A percentile compares a stretch with the other conserved stretches of the same genome.
Evolutionary conservation across 2,797 vertebrate species (phyloP).

Genomic region (Sebastolobus altivelis): DNA sequence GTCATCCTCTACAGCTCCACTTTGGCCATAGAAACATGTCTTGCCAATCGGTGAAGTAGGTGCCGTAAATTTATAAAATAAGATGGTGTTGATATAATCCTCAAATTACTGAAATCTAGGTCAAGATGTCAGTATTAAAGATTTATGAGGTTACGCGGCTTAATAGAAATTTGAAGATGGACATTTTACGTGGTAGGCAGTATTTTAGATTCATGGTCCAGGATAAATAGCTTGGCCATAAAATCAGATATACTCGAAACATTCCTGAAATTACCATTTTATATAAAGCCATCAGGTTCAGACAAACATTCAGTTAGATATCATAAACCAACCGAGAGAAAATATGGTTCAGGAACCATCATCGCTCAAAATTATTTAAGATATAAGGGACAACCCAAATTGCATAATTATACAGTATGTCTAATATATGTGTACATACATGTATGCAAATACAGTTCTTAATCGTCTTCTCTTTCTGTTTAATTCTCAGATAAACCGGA

Average conservation of each 20-base stretch:
- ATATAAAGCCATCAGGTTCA: conserved; percentile 14
- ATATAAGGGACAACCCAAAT: neutral
- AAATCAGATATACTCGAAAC: conserved; percentile 32
- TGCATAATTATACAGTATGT: neutral
- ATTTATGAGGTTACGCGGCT: neutral
- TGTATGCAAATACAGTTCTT: conserved; percentile 13
- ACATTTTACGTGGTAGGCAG: neutral
- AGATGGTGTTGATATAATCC: neutral
- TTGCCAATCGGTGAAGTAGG: neutral
- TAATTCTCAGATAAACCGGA: conserved; percentile 65
- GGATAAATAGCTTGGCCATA: neutral
- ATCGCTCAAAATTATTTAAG: neutral
- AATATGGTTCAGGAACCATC: neutral
- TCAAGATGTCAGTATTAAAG: conserved; percentile 36
- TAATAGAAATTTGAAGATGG: conserved; percentile 17
- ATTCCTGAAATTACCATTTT: conserved; percentile 28
- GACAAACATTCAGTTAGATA: conserved; percentile 23
- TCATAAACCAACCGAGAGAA: neutral
- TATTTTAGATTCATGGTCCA: conserved; percentile 11
- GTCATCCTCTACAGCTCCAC: neutral
- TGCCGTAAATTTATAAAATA: neutral
- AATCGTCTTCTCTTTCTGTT: conserved; percentile 45
- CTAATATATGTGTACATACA: neutral
- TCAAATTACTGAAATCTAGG: neutral
- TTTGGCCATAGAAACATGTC: neutral